Evolutionary conservation across 30 jellyfish, hydroid and myxozoan species (phyloP).

Genomic region (Cassiopea andromeda): DNA sequence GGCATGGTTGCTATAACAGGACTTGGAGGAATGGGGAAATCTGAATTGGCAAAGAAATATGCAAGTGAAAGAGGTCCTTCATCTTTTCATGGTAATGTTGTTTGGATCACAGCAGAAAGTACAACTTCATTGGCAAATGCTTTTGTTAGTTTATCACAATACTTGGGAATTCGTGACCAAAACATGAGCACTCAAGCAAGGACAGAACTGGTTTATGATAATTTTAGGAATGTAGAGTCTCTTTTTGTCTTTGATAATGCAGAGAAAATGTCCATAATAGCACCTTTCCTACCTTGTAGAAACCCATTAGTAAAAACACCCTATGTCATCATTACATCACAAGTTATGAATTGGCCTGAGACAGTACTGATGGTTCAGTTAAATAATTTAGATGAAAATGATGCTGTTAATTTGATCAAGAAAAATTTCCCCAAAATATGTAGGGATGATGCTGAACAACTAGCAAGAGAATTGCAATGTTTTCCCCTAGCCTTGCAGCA

Average conservation of each 20-base stretch:
- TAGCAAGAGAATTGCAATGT: constrained; percentile 36
- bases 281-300: constrained; percentile 30
- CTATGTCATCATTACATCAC: constrained; percentile 51
- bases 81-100: constrained; percentile 52
- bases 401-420: constrained; percentile 48
- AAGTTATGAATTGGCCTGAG: constrained; percentile 58
- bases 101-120: constrained; percentile 69
- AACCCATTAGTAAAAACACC: constrained; percentile 46
- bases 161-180: constrained; percentile 27
- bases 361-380: constrained; percentile 13
- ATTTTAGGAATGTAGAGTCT: constrained; percentile 25
- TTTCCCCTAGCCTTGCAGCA: constrained; percentile 78
- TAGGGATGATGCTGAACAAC: constrained; percentile 31
- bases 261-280: constrained; percentile 12
- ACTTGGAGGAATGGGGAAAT: constrained; percentile 79
- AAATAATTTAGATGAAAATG: constrained; percentile 24
- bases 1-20: constrained; percentile 51
- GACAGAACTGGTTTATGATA: constrained; percentile 47
- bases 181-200: neutral
- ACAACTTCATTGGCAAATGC: constrained; percentile 43
- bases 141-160: constrained; percentile 44
- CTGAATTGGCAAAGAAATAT: constrained; percentile 62
- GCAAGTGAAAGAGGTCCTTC: constrained; percentile 41
- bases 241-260: constrained; percentile 75
- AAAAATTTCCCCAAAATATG: neutral